Evolutionary conservation across 2,797 vertebrate genomes (phyloP).

Genomic region (Aselliscus stoliczkanus): DNA sequence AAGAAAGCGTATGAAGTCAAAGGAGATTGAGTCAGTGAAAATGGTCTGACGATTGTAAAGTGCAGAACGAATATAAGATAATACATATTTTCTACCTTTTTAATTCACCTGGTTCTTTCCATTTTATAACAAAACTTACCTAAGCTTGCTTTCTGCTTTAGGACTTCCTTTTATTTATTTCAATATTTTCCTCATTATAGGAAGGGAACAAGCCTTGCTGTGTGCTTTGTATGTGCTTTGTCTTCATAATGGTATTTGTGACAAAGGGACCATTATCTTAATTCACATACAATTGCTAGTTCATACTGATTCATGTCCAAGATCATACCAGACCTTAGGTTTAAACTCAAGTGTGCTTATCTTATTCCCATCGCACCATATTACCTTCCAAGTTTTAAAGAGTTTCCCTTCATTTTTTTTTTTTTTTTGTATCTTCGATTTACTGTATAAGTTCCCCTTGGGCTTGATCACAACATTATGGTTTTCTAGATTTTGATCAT

Average conservation of each 20-base stretch:
- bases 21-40: conserved; percentile 5
- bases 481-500: conserved; percentile 1
- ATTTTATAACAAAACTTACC: background rate
- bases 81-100: background rate
- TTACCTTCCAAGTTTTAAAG: background rate
- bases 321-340: background rate
- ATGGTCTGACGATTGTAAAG: background rate
- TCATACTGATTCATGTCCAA: background rate
- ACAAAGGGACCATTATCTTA: background rate
- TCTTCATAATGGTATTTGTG: background rate
- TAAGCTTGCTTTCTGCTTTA: background rate
- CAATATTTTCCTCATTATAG: background rate
- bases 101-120: background rate
- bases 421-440: background rate
- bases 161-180: background rate
- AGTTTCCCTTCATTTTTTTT: background rate
- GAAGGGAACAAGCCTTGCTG: background rate
- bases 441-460: background rate
- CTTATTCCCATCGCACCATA: background rate
- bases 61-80: background rate
- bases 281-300: background rate
- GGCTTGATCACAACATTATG: background rate
- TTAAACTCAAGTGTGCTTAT: background rate
- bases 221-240: background rate
- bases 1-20: background rate